Conservation (phyloP, 2,888 invertebrate genomes). For the Caenorhabditis sulstoni region DNA sequence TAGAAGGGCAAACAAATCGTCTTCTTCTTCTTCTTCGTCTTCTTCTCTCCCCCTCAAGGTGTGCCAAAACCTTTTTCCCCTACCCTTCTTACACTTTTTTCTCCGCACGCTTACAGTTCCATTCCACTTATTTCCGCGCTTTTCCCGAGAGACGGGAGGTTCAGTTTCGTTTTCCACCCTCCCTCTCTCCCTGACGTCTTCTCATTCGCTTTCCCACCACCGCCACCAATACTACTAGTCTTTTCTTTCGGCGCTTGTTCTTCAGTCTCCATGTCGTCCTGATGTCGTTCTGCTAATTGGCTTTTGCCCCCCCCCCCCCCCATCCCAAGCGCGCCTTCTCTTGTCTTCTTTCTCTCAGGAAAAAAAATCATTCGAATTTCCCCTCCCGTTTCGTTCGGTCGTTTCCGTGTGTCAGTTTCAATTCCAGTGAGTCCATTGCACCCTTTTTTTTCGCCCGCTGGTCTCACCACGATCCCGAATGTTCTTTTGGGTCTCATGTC, state of each 20-base stretch:
- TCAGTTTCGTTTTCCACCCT: background rate
- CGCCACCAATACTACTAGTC: constrained; percentile 12
- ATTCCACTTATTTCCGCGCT: constrained; percentile 2
- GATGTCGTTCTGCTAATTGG: constrained; percentile 59
- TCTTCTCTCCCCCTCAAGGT: too few relatives aligned
- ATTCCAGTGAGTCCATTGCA: background rate
- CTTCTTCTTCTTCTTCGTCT: too few relatives aligned
- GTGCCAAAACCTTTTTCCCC: background rate
- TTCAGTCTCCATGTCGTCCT: constrained; percentile 51
- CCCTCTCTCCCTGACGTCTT: background rate
- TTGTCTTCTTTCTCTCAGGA: background rate
- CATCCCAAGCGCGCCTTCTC: constrained; percentile 15
- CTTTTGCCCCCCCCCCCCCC: constrained; percentile 46
- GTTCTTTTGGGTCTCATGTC: constrained; percentile 25
- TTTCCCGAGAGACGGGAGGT: too few relatives aligned
- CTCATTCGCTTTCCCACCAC: constrained; percentile 1
- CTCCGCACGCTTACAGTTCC: background rate
- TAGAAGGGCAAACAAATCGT: constrained; percentile 21
- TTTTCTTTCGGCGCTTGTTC: constrained; percentile 26
- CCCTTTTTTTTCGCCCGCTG: too few relatives aligned
- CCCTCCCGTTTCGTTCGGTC: background rate
- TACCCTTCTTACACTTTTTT: background rate
- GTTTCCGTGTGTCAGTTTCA: background rate
- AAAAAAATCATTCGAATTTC: constrained; percentile 40
- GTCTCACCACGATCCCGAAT: background rate